Evolutionary conservation across 2,888 invertebrate species (phyloP), one percentile per base, ranked within the genome.

Genomic region (Calameuta pallipes): DNA sequence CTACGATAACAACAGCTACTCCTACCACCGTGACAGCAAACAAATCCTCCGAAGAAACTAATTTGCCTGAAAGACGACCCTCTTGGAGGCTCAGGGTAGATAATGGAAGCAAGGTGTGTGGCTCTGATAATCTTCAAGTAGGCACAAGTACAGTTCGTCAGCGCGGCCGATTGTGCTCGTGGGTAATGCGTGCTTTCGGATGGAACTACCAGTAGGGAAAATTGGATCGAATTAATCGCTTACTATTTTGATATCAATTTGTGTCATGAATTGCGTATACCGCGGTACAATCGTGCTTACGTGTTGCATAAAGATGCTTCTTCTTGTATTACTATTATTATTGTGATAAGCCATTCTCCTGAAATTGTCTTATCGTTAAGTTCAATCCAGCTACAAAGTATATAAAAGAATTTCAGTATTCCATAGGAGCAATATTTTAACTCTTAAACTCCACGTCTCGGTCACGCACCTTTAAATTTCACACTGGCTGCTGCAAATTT

Each of bases 71-170:
- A 92, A 94, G 97, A 86, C 95, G 97, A 90, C 97, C 98, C 71
- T 97, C 97, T 87, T 98, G 98, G 98, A 95, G 97, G 92, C 94
- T 98, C 89, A 95, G 96, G 92, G 95, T 97, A 92, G 97, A 97
- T 94, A 96, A 96, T 92, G 94, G 95, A 92, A 96, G 96, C 93
- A 98, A 97, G 97, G 97, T 97, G 89, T 89, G 91, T 91, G 87
- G 81, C 84, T 87, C 83, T 41, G 41, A 75, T 84, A 84, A 84
- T 84, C 81, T 86, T 82, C 85, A 85, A 83, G 83, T 87, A 86
- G 84, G 85, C 83, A 84, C 84, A 79, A 80, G 85, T 85, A 85
- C 83, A 80, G 80, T 83, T 81, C 84, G 81, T 75, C 83, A 80
- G 76, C 81, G 84, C 83, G 83, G 82, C 83, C 85, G 84, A 86